Conservation (phyloP, 2,113 vertebrate species). For the Dicentrarchus labrax region DNA sequence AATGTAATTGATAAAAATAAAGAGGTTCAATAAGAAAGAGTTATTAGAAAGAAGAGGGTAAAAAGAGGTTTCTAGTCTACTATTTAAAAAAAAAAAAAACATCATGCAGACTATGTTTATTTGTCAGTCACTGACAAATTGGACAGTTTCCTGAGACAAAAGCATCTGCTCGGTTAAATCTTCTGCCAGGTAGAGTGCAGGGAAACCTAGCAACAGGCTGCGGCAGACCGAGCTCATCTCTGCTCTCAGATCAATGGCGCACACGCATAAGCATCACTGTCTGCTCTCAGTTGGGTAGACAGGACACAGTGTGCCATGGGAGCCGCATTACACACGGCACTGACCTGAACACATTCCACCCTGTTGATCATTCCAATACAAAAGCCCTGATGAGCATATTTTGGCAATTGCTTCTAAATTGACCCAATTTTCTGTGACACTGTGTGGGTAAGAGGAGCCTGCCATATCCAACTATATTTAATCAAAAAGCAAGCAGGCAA, state of each 20-base stretch:
- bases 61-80: not conserved
- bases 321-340: slow-evolving; percentile 37
- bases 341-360: slow-evolving; percentile 35
- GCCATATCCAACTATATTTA: slow-evolving; percentile 1
- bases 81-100: not conserved
- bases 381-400: slow-evolving; percentile 28
- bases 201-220: slow-evolving; percentile 78
- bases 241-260: slow-evolving; percentile 29
- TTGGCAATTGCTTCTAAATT: slow-evolving; percentile 25
- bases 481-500: slow-evolving; percentile 42
- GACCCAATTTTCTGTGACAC: slow-evolving; percentile 29
- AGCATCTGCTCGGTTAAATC: slow-evolving; percentile 46
- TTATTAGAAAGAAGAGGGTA: no score
- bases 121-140: slow-evolving; percentile 22
- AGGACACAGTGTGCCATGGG: slow-evolving; percentile 43
- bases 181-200: slow-evolving; percentile 55
- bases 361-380: slow-evolving; percentile 37
- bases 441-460: slow-evolving; percentile 32
- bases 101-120: not conserved
- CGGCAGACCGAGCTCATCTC: slow-evolving; percentile 48
- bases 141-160: slow-evolving; percentile 52
- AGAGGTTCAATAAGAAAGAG: no score
- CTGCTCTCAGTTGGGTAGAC: slow-evolving; percentile 14
- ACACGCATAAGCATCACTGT: not conserved
- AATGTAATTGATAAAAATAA: no score